Conservation (phyloP, 2,797 vertebrate genomes). For the Rhinophrynus dorsalis region DNA sequence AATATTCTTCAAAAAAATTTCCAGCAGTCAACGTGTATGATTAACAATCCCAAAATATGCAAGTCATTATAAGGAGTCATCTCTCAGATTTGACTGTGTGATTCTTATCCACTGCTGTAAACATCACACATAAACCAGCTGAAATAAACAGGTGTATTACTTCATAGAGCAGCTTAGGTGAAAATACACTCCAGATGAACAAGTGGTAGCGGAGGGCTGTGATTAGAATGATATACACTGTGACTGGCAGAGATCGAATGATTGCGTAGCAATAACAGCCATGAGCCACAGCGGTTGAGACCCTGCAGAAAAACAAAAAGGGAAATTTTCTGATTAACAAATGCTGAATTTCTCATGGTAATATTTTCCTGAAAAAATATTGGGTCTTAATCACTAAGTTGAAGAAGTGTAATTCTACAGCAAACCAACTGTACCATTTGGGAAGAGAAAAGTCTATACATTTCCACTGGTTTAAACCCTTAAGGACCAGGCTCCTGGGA, state of each 20-base stretch:
- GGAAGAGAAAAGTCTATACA: no score
- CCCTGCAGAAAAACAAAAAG: constrained; percentile 61
- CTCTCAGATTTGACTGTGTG: constrained; percentile 32
- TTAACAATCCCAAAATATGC: neutral
- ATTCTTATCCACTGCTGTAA: constrained; percentile 82
- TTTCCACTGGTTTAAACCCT: no score
- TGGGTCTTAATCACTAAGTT: no score
- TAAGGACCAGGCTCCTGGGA: no score
- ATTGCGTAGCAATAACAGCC: constrained; percentile 90
- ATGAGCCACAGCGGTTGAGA: constrained; percentile 73
- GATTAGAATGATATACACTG: constrained; percentile 82
- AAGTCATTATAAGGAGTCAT: neutral
- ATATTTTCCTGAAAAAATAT: neutral
- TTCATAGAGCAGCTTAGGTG: constrained; percentile 92
- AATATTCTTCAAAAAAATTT: neutral
- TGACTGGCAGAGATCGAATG: constrained; percentile 79
- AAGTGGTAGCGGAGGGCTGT: constrained; percentile 89
- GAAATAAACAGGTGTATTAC: constrained; percentile 83
- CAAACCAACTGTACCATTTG: no score
- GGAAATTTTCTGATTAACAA: no score
- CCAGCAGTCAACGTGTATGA: no score
- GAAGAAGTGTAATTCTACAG: no score
- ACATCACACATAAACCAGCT: constrained; percentile 76
- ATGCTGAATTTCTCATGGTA: no score
- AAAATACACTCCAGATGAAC: constrained; percentile 98